Conservation (phyloP, 2,888 invertebrate genomes). For the Ornithoptera priamus region DNA sequence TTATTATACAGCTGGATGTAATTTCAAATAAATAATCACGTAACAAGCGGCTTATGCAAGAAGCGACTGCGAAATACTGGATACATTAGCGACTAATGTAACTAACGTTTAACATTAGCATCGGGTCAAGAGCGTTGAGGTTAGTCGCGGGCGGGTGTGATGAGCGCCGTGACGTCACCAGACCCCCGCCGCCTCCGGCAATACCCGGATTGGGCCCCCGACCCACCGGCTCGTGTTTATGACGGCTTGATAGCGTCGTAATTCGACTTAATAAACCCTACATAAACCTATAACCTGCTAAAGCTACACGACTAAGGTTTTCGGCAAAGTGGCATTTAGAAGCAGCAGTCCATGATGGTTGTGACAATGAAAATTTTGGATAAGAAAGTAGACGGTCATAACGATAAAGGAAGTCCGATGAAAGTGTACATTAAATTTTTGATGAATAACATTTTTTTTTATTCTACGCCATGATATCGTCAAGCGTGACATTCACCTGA, state of each 20-base stretch:
- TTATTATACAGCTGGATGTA: too few species aligned
- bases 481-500: too few species aligned
- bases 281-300: conserved; percentile 11
- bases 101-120: conserved; percentile 19
- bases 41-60: background rate
- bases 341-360: too few species aligned
- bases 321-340: too few species aligned
- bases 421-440: too few species aligned
- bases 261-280: conserved; percentile 22
- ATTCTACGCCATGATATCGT: too few species aligned
- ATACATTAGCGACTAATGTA: conserved; percentile 17
- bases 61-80: conserved; percentile 3
- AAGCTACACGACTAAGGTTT: background rate
- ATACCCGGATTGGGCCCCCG: conserved; percentile 10
- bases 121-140: conserved; percentile 33
- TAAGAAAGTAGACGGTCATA: too few species aligned
- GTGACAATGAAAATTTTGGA: too few species aligned
- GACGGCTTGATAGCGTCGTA: conserved; percentile 10
- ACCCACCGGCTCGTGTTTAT: conserved; percentile 19
- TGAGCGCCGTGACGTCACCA: conserved; percentile 38
- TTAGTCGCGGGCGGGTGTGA: conserved; percentile 34
- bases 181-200: conserved; percentile 22
- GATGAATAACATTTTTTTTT: too few species aligned
- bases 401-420: too few species aligned
- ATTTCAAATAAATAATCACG: background rate